Conservation (phyloP, 2,797 vertebrate genomes). For the Pterois miles region DNA sequence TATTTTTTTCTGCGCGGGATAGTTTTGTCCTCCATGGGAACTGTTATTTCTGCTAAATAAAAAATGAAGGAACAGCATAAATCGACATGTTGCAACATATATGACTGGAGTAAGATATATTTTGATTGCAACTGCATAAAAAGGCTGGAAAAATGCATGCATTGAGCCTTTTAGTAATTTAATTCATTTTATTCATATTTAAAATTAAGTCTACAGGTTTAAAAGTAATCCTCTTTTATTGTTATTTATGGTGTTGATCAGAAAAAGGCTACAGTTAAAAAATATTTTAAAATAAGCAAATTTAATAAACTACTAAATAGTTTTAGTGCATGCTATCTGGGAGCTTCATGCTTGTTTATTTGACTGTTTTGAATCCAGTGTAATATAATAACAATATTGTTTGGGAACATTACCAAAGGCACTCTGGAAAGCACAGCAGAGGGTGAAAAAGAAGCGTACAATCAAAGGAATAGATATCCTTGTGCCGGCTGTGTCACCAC, state of each 20-base stretch:
- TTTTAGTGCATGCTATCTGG: neutral
- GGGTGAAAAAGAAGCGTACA: conserved; percentile 18
- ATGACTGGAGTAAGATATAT: neutral
- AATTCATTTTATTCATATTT: neutral
- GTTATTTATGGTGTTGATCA: neutral
- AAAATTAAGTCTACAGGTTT: neutral
- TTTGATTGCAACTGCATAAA: neutral
- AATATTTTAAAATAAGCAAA: neutral
- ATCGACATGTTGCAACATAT: neutral
- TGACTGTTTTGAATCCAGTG: neutral
- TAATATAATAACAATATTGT: neutral
- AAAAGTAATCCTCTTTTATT: too few relatives aligned
- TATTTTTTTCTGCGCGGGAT: neutral
- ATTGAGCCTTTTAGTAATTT: neutral
- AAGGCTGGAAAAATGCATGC: neutral
- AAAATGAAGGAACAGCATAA: neutral
- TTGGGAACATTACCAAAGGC: neutral
- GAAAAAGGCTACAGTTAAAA: neutral
- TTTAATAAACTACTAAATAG: neutral
- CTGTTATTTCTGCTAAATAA: neutral
- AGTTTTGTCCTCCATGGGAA: neutral
- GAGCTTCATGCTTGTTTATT: neutral
- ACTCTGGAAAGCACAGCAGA: neutral
- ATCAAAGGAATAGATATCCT: conserved; percentile 36
- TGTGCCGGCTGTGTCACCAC: conserved; percentile 43